A percentile compares a stretch with the other conserved stretches of the same genome.
These are phyloP conservation scores for Albula glossodonta DNA, from an alignment of 2,113 vertebrate species.

Conservation along the genomic window DNA sequence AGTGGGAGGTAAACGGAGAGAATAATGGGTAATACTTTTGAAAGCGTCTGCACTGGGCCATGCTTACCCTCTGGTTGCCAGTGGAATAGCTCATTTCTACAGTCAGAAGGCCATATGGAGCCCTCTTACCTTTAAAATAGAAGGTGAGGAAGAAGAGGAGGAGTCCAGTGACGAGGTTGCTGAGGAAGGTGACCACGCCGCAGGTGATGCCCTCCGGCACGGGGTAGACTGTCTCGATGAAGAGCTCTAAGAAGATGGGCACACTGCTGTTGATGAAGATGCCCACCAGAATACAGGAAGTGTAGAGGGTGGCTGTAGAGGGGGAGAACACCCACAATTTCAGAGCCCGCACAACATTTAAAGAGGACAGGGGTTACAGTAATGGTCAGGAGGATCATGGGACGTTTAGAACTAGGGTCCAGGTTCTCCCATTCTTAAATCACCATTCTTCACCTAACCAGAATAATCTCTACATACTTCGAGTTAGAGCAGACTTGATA, in stretches of 20 bases:
- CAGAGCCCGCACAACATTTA: background rate
- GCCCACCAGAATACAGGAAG: conserved; percentile 93
- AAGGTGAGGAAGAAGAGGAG: conserved; percentile 93
- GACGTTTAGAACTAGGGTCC: background rate
- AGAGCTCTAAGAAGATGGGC: conserved; percentile 96
- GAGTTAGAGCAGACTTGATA: background rate
- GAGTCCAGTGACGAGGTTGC: conserved; percentile 89
- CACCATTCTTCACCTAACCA: background rate
- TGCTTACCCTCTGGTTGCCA: too few species aligned
- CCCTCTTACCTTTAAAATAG: conserved; percentile 87
- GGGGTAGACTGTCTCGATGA: conserved; percentile 96
- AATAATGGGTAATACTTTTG: too few species aligned
- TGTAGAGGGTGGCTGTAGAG: conserved; percentile 84
- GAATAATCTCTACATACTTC: background rate
- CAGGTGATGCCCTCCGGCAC: conserved; percentile 98
- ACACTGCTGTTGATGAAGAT: conserved; percentile 94
- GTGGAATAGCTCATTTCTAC: too few species aligned
- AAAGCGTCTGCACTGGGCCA: too few species aligned
- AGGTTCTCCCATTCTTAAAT: background rate
- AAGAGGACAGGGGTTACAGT: background rate
- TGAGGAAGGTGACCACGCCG: conserved; percentile 93
- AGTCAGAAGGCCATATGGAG: background rate
- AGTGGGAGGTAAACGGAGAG: too few species aligned
- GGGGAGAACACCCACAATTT: background rate
- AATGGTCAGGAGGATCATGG: background rate